These are phyloP conservation scores for Propsilocerus akamusi DNA, from an alignment of 1,140 invertebrate genomes.

Conservation along the genomic window DNA sequence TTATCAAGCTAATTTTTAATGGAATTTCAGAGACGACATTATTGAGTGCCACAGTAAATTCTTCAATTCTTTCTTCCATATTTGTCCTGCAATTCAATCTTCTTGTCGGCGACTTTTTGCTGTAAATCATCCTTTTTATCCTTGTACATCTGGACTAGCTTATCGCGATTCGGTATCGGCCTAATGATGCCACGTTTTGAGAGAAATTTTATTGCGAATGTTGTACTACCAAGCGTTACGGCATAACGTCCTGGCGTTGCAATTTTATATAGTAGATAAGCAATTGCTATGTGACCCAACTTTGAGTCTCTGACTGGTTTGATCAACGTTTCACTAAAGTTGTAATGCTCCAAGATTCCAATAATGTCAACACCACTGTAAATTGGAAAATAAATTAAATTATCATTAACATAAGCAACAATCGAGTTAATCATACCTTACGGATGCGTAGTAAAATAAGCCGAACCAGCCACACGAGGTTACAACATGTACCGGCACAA, in stretches of 20 bases:
- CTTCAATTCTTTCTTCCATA: slow-evolving; percentile 10
- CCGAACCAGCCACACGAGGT: slow-evolving; percentile 75
- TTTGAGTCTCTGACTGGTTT: slow-evolving; percentile 51
- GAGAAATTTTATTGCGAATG: slow-evolving; percentile 43
- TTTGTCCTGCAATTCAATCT: slow-evolving; percentile 12
- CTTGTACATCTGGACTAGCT: slow-evolving; percentile 33
- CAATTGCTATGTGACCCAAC: slow-evolving; percentile 72
- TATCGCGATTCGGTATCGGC: slow-evolving; percentile 32
- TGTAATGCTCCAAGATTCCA: slow-evolving; percentile 48
- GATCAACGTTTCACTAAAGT: slow-evolving; percentile 56
- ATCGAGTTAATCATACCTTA: slow-evolving; percentile 40
- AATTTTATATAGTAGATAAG: slow-evolving; percentile 83
- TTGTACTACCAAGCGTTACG: slow-evolving; percentile 72
- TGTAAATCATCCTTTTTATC: slow-evolving; percentile 26
- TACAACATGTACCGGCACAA: slow-evolving; percentile 72
- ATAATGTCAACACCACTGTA: slow-evolving; percentile 76
- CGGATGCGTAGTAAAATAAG: slow-evolving; percentile 68
- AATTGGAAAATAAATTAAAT: slow-evolving; percentile 15
- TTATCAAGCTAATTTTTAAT: no score
- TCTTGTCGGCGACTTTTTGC: slow-evolving; percentile 13
- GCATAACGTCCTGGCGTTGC: slow-evolving; percentile 77
- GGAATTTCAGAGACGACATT: no score
- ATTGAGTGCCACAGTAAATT: no score
- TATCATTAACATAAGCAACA: neutral
- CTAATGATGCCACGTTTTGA: slow-evolving; percentile 41